phyloP scores from a whole-genome alignment of 1,140 invertebrate genomes.

The Spodoptera litura region DNA sequence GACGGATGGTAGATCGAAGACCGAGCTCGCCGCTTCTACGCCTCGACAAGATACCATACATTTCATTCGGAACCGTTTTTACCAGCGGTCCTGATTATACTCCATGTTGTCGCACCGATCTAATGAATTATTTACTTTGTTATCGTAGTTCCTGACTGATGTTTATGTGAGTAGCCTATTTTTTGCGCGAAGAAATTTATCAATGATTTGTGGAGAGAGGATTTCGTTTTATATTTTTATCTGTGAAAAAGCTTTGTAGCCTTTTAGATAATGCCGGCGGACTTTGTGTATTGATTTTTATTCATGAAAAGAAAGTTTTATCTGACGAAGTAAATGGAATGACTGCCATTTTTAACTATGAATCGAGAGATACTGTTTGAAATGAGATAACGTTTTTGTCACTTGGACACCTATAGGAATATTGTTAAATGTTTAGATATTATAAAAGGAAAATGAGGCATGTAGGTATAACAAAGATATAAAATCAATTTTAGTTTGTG shows the following conservation, averaged over 20 bases:
- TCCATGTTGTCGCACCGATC: slow-evolving; percentile 48
- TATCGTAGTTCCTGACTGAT: slow-evolving; percentile 55
- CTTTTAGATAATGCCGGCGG: slow-evolving; percentile 32
- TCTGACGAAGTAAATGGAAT: slow-evolving; percentile 4
- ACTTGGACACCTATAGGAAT: background rate
- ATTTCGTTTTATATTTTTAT: slow-evolving; percentile 34
- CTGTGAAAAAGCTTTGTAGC: slow-evolving; percentile 28
- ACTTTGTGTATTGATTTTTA: slow-evolving; percentile 24
- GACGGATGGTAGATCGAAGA: slow-evolving; percentile 73
- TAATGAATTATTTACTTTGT: slow-evolving; percentile 69
- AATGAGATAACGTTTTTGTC: slow-evolving; percentile 12
- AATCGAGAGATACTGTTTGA: slow-evolving; percentile 14
- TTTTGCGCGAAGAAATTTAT: slow-evolving; percentile 46
- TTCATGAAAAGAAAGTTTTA: slow-evolving; percentile 23
- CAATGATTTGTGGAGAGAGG: slow-evolving; percentile 35
- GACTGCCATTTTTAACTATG: slow-evolving; percentile 22
- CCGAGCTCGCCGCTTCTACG: slow-evolving; percentile 54
- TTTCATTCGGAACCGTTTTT: slow-evolving; percentile 55
- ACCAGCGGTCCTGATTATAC: slow-evolving; percentile 48
- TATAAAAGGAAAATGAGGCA: background rate
- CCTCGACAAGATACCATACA: slow-evolving; percentile 60
- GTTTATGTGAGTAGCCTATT: slow-evolving; percentile 58
- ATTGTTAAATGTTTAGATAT: background rate
- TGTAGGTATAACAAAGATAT: slow-evolving; percentile 1
- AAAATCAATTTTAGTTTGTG: slow-evolving; percentile 24